phyloP scores from a whole-genome alignment of 30 jellyfish, hydroid and myxozoan genomes.

The Cassiopea andromeda region DNA sequence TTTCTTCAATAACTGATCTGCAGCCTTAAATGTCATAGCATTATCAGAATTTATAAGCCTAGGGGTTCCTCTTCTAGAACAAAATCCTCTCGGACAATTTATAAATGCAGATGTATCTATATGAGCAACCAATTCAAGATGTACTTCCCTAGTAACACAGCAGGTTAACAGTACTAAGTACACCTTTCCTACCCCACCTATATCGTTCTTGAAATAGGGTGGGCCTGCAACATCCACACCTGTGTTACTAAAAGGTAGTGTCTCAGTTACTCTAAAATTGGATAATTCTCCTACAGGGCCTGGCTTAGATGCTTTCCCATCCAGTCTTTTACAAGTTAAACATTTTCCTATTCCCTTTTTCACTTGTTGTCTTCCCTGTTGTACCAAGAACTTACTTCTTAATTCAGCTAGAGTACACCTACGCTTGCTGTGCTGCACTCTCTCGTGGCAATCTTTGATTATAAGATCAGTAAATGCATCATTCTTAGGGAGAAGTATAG shows the following conservation, averaged over 20 bases:
- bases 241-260: slow-evolving; percentile 46
- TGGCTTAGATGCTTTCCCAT: slow-evolving; percentile 42
- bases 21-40: slow-evolving; percentile 71
- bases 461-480: slow-evolving; percentile 39
- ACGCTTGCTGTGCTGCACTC: slow-evolving; percentile 65
- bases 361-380: slow-evolving; percentile 73
- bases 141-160: slow-evolving; percentile 53
- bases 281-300: slow-evolving; percentile 54
- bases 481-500: slow-evolving; percentile 57
- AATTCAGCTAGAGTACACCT: slow-evolving; percentile 69
- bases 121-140: slow-evolving; percentile 49
- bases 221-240: slow-evolving; percentile 79
- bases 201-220: slow-evolving; percentile 33
- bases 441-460: slow-evolving; percentile 61
- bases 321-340: slow-evolving; percentile 35
- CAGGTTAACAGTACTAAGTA: slow-evolving; percentile 53
- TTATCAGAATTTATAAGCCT: slow-evolving; percentile 64
- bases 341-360: slow-evolving; percentile 59
- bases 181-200: slow-evolving; percentile 53
- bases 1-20: slow-evolving; percentile 40
- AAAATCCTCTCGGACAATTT: slow-evolving; percentile 55
- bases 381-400: slow-evolving; percentile 65
- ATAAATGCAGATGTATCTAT: slow-evolving; percentile 47
- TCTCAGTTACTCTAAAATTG: slow-evolving; percentile 50
- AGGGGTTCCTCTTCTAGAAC: slow-evolving; percentile 76